Base-by-base conservation (phyloP, 2,113 vertebrate genomes). In the Otolemur garnettii region DNA sequence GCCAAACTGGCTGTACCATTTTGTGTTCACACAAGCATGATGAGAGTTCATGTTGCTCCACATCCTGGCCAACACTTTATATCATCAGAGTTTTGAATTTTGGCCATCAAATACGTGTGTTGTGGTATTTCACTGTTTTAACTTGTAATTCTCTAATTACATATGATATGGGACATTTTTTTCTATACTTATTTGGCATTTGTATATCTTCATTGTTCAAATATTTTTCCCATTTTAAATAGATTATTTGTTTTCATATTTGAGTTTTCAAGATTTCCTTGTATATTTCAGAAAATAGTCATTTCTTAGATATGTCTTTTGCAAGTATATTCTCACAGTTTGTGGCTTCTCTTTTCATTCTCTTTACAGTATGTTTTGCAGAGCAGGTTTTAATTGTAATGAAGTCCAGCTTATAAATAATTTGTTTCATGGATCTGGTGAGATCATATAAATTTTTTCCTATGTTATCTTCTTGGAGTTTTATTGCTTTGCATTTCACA, bases 401-500 rank as follows among this genome's bases (percentile, higher is more conserved):
- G 28, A 94, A 71, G 59, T 59, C 35, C 4, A 30, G 7, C 22
- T 68, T 75, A 83, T 69, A 26, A 38, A 55, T 59, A 53, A 59
- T 62, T 62, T 62, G 8, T 83, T 90, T 77, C 24, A 77, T 77
- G 69, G 64, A 59, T 68, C 62, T 68, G 50, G 8, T 22, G 22
- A 75, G 33, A 21, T 60, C 33, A 82, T 42, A 13, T 38, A 74
- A 35, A 75, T 71, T 91, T 91, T 87, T 19, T 91, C 50, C 57
- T 62, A 30, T 11, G 24, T 38, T 85, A 60, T 38, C 17, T 60
- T 60, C 13, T 50, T 66, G 1, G 42, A 57, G 7, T 94, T 66
- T 74, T 64, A 83, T 35, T 78, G 53, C 77, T 77, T 82, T 75
- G 50, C 38, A n/a, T 71, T 94, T 85, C 82, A 87, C 55, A 62